phyloP scores from a whole-genome alignment of 2,888 invertebrate species.

The Drosophila anomalata region DNA sequence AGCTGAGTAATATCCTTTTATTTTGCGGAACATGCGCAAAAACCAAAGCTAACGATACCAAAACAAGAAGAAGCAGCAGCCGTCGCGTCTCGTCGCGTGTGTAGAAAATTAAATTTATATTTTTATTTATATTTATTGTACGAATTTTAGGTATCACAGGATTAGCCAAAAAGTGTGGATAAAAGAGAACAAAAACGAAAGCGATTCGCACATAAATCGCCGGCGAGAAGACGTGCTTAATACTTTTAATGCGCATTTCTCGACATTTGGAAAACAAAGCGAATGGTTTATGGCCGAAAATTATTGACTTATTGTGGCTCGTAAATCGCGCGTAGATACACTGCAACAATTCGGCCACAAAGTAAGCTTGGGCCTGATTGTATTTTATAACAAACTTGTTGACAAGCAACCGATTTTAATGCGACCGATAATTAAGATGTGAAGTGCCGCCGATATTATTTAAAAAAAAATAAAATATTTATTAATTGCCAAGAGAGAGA shows the following conservation, averaged over 20 bases:
- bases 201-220: slow-evolving; percentile 68
- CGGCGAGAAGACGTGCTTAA: slow-evolving; percentile 63
- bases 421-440: slow-evolving; percentile 23
- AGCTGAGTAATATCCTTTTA: slow-evolving; percentile 70
- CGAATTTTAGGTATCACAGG: slow-evolving; percentile 6
- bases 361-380: background rate
- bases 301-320: slow-evolving; percentile 66
- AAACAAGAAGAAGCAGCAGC: slow-evolving; percentile 29
- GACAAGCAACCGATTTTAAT: slow-evolving; percentile 12
- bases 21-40: slow-evolving; percentile 73
- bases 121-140: slow-evolving; percentile 60
- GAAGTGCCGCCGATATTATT: slow-evolving; percentile 25
- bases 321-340: slow-evolving; percentile 52
- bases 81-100: slow-evolving; percentile 61
- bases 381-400: slow-evolving; percentile 5
- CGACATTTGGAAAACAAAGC: slow-evolving; percentile 54
- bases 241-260: slow-evolving; percentile 56
- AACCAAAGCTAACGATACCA: slow-evolving; percentile 28
- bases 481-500: slow-evolving; percentile 37
- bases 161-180: slow-evolving; percentile 8
- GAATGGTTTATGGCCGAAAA: slow-evolving; percentile 59
- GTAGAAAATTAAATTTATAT: slow-evolving; percentile 59
- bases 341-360: slow-evolving; percentile 8
- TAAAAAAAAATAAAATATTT: slow-evolving; percentile 34
- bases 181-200: slow-evolving; percentile 1